Evolutionary conservation across 1,140 invertebrate species (phyloP), one percentile per base, ranked within the genome.

Genomic region (Scaptomyza montana): DNA sequence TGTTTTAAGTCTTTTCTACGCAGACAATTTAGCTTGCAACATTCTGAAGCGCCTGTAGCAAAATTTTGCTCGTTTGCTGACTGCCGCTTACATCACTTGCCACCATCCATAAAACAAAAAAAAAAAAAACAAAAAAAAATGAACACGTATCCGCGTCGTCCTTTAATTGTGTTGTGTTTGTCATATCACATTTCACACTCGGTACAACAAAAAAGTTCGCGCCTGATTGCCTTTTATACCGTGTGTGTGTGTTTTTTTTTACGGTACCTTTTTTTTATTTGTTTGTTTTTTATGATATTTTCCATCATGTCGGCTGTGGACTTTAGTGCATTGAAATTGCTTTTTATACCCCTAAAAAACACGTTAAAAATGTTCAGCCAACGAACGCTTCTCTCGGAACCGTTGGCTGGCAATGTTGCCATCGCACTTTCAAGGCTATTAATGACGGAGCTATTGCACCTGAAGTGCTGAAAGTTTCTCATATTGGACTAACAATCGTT

Each of bases 101-200:
- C 10, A 12, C 2, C 9, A 25, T 43, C n/a, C 33, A 10, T n/a
- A 55, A 67, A 54, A 73, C 56, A 50, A 13, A 21, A 16, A 47
- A 73, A 61, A 54, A 73, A 61, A 50, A 13, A 21, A 16, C 47
- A 73, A 61, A 25, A 25, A 25, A 1, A 25, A 39, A 67, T 19
- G 39, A 2, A 19, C 8, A 19, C 30, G 28, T 33, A 10, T 28
- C 25, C 50, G 4, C 49, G 36, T 51, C 43, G 70, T 43, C 56
- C 70, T 67, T 68, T 73, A 49, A 72, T 61, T 73, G 64, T 45
- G 33, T 43, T 50, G 49, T 67, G 65, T 77, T 77, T 77, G 67
- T 56, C 59, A 71, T 85, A 71, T 85, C 62, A 69, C 70, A 78
- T 85, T 85, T 87, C 74, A 81, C 81, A 80, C 81, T 65, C 63